phyloP scores from a whole-genome alignment of 2,888 invertebrate species.

The Leptinotarsa rubiginosa region DNA sequence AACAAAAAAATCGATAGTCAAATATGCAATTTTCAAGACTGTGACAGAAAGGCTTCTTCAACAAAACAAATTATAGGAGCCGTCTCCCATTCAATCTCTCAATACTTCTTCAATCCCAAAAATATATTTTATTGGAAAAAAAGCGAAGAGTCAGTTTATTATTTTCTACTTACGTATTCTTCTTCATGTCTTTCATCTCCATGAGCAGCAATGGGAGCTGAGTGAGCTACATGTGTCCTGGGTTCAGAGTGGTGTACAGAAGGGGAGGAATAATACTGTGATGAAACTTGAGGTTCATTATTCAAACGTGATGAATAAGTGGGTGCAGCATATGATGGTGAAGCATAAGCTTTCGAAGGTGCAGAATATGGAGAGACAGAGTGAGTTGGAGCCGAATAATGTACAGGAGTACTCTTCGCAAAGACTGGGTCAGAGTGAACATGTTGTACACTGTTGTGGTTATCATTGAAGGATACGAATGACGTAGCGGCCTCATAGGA shows the following conservation, averaged over 20 bases:
- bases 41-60: too few relatives aligned
- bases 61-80: too few relatives aligned
- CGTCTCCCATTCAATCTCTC: background rate
- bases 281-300: constrained; percentile 17
- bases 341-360: background rate
- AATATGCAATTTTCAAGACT: too few relatives aligned
- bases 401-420: background rate
- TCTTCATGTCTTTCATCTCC: background rate
- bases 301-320: constrained; percentile 28
- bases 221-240: background rate
- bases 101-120: background rate
- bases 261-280: constrained; percentile 26
- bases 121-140: constrained; percentile 27
- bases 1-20: too few relatives aligned
- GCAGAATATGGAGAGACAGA: background rate
- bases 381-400: constrained; percentile 7
- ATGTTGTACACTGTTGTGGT: constrained; percentile 45
- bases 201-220: constrained; percentile 16
- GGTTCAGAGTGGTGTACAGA: constrained; percentile 29
- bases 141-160: background rate
- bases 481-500: constrained; percentile 48
- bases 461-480: constrained; percentile 46
- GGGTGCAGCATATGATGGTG: constrained; percentile 13
- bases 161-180: background rate
- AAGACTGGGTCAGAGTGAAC: constrained; percentile 32